Percentiles rank a stretch among this genome's conserved stretches.
Evolutionary conservation across 2,888 invertebrate species (phyloP).

Genomic region (Stenodera caucasica): DNA sequence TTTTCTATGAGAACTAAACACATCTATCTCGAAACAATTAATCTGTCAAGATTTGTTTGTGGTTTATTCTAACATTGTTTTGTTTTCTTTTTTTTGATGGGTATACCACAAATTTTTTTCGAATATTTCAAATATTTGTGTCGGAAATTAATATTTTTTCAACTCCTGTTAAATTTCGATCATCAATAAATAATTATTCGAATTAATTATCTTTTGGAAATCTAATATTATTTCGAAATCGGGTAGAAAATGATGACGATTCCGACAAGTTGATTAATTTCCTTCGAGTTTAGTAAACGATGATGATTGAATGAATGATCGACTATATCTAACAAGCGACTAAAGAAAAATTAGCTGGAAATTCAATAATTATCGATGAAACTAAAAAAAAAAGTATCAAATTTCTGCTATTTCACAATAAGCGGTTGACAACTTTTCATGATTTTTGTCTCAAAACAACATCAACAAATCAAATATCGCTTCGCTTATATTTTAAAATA

Average conservation of each 20-base stretch:
- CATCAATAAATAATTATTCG: background rate
- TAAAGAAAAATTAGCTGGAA: no score
- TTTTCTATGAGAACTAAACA: conserved; percentile 1
- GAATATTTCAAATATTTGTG: no score
- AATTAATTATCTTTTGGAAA: no score
- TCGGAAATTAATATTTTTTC: background rate
- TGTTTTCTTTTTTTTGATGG: background rate
- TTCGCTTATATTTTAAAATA: background rate
- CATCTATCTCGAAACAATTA: conserved; percentile 5
- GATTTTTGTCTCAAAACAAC: background rate
- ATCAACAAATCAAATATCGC: background rate
- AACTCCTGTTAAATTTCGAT: background rate
- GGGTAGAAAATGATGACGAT: background rate
- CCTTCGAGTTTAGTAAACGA: background rate
- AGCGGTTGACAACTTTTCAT: no score
- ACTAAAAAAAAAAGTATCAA: no score
- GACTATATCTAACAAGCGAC: background rate
- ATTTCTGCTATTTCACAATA: no score
- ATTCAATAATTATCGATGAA: no score
- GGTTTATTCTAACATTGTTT: background rate
- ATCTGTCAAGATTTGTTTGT: conserved; percentile 1
- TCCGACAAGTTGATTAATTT: background rate
- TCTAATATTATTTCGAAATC: no score
- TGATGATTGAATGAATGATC: conserved; percentile 3
- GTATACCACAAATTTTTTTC: no score